Conservation (phyloP, 2,797 vertebrate genomes). For the Leucoraja ocellata region DNA sequence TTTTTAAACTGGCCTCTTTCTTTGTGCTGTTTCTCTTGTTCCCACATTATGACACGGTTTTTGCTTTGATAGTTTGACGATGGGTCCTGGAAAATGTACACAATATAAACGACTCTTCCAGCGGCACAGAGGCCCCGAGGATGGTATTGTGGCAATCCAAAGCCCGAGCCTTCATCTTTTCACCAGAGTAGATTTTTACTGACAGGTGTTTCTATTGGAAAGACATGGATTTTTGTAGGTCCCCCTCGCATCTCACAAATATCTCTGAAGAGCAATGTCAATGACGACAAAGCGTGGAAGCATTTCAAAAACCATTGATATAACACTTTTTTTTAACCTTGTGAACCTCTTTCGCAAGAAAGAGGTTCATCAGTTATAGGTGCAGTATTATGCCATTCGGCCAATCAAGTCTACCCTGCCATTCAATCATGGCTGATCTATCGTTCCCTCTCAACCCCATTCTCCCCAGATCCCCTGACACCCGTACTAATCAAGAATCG, state of each 20-base stretch:
- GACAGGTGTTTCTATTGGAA: background rate
- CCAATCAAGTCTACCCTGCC: too few relatives aligned
- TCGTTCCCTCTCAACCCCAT: too few relatives aligned
- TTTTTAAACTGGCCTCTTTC: background rate
- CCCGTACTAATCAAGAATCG: too few relatives aligned
- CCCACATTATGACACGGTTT: background rate
- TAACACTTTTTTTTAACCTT: background rate
- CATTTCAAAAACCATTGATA: background rate
- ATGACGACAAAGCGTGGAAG: background rate
- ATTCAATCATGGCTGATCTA: too few relatives aligned
- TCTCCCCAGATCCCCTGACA: too few relatives aligned
- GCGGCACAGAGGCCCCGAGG: background rate
- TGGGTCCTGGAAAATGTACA: background rate
- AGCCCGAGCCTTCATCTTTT: background rate
- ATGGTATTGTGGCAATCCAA: background rate
- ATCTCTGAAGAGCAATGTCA: background rate
- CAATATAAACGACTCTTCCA: background rate
- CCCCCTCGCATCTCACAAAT: background rate
- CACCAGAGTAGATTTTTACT: background rate
- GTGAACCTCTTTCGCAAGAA: too few relatives aligned
- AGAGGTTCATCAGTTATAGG: too few relatives aligned
- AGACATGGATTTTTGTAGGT: background rate
- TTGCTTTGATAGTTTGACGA: conserved; percentile 1
- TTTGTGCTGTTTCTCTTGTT: background rate
- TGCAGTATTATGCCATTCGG: too few relatives aligned